phyloP scores from a whole-genome alignment of 1,140 invertebrate genomes.

The Drosophila hydei region DNA sequence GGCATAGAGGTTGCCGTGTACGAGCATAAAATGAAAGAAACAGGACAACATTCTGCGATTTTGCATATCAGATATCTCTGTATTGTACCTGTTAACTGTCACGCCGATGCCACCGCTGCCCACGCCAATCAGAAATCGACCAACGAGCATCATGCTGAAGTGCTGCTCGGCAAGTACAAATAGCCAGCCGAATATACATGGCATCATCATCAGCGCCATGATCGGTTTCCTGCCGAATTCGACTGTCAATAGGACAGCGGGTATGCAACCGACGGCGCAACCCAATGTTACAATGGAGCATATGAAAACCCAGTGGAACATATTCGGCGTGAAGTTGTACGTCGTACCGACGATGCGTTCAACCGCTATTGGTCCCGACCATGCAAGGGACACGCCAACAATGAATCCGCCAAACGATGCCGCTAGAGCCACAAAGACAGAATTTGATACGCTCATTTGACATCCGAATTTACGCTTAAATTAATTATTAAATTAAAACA shows the following conservation, averaged over 20 bases:
- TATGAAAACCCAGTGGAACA: constrained; percentile 47
- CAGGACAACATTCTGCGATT: constrained; percentile 90
- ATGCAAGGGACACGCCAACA: constrained; percentile 88
- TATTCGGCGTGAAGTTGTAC: constrained; percentile 20
- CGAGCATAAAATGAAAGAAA: constrained; percentile 88
- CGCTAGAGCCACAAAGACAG: constrained; percentile 58
- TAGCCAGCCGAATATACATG: constrained; percentile 88
- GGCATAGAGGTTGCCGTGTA: constrained; percentile 87
- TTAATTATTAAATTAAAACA: too few relatives aligned
- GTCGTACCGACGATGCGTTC: constrained; percentile 20
- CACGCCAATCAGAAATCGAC: constrained; percentile 88
- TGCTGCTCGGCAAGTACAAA: constrained; percentile 86
- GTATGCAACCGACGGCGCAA: constrained; percentile 86
- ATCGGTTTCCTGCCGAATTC: constrained; percentile 88
- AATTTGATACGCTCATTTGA: constrained; percentile 29
- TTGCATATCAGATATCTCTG: constrained; percentile 88
- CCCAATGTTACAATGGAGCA: constrained; percentile 56
- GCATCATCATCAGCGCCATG: constrained; percentile 86
- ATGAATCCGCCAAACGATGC: constrained; percentile 86
- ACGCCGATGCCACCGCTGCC: constrained; percentile 89
- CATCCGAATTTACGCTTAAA: too few relatives aligned
- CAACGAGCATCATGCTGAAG: constrained; percentile 86
- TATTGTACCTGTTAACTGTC: constrained; percentile 88
- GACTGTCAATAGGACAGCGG: constrained; percentile 87
- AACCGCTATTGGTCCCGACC: constrained; percentile 87